Base-by-base conservation (phyloP, 2,797 vertebrate species). In the Cynodonichthys magdalenae region DNA sequence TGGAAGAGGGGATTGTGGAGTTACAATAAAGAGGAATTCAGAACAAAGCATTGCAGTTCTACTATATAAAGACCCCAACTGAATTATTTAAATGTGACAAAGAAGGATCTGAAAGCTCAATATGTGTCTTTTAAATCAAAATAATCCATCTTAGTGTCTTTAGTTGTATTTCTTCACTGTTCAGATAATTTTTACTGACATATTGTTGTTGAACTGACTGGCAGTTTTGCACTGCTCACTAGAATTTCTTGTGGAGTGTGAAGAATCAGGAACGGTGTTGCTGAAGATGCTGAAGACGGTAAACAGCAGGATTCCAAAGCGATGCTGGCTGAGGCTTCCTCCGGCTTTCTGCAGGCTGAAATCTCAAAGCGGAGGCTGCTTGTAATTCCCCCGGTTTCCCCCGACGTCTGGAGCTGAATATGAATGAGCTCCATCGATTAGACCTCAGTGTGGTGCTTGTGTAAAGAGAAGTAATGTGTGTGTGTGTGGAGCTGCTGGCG, bases 381-480 rank as follows among this genome's bases (percentile, higher is more conserved):
- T 79, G 81, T 92, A 82, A 90, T 90, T 92, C 88, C 87, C 80
- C 68, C 59, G 87, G 80, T 85, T 91, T 91, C 75, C 89, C 82
- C 84, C 87, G 79, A 87, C 36, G 71, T 82, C 81, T 82, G 77
- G 80, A 76, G 80, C 82, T 90, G 88, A 89, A 84, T 90, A 88
- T 86, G 87, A 90, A 90, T 89, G 87, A 92, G 86, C 84, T 84
- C 84, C 83, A 90, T 91, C 70, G 83, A 92, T 91, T 86, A 87
- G 74, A 80, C 77, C 80, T 86, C 81, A 80, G 59, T 77, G 75
- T 77, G 77, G 62, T 72, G 75, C 84, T 72, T 64, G 62, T 28
- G 59, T 63, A 63, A 50, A 78, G 63, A 60, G 60, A 62, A 66
- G 0, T 49, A 53, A 61, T 49, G 20, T 66, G 57, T 58, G 53